Conservation (phyloP, 2,797 vertebrate genomes). For the Neopelma chrysocephalum region DNA sequence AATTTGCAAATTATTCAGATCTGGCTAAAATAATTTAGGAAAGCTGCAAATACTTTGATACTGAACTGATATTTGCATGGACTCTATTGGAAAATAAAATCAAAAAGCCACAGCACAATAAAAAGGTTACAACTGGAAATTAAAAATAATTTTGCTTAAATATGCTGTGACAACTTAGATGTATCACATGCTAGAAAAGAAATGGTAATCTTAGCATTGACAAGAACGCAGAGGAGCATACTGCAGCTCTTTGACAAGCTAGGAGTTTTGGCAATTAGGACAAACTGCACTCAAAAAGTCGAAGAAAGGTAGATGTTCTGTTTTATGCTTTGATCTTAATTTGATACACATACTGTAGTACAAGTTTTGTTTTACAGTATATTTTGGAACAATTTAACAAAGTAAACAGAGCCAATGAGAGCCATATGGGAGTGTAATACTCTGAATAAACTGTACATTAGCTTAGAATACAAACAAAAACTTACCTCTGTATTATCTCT, state of each 20-base stretch:
- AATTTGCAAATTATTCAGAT: neutral
- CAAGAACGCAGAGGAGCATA: neutral
- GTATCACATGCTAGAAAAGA: neutral
- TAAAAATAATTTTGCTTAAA: neutral
- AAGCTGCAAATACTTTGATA: neutral
- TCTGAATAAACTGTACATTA: slow-evolving; percentile 6
- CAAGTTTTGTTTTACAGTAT: neutral
- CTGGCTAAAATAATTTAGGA: neutral
- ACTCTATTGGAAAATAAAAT: neutral
- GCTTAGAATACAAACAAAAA: slow-evolving; percentile 16
- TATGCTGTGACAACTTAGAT: neutral
- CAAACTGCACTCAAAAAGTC: neutral
- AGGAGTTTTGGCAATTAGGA: neutral
- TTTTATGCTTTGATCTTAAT: slow-evolving; percentile 22
- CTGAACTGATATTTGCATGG: neutral
- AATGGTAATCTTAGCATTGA: neutral
- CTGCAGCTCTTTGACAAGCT: neutral
- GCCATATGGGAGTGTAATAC: neutral
- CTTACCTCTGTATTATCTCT: neutral
- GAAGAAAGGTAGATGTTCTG: neutral
- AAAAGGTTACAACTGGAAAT: neutral
- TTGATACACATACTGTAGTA: neutral
- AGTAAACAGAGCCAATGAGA: slow-evolving; percentile 1
- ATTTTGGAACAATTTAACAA: slow-evolving; percentile 29
- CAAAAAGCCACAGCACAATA: neutral